phyloP scores from a whole-genome alignment of 2,888 invertebrate species.

The Drosophila prostipennis region DNA sequence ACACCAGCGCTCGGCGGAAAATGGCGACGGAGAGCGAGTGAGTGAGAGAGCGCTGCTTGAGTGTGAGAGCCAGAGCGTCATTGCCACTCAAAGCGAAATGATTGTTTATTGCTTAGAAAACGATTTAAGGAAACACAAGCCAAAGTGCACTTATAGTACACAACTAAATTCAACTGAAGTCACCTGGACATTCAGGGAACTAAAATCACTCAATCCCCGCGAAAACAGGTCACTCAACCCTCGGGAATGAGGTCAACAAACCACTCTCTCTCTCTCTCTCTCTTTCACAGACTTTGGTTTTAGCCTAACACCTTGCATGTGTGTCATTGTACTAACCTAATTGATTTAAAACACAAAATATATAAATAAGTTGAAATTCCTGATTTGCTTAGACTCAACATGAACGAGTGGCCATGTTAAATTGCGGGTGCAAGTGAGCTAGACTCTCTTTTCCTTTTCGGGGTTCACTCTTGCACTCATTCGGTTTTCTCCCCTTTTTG shows the following conservation, averaged over 20 bases:
- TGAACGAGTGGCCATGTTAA: constrained; percentile 38
- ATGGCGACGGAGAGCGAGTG: constrained; percentile 32
- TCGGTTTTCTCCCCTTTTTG: constrained; percentile 21
- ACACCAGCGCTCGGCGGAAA: constrained; percentile 45
- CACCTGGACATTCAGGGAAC: neutral
- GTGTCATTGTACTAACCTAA: constrained; percentile 11
- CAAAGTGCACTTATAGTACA: neutral
- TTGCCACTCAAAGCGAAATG: constrained; percentile 2
- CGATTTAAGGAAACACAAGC: neutral
- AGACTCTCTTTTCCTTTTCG: constrained; percentile 19
- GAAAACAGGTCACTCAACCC: constrained; percentile 75
- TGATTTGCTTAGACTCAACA: constrained; percentile 62
- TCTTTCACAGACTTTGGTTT: neutral
- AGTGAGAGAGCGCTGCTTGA: constrained; percentile 6
- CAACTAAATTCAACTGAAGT: neutral
- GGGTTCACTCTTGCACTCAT: constrained; percentile 47
- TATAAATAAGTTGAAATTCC: constrained; percentile 35
- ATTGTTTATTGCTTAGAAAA: neutral
- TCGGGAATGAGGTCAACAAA: constrained; percentile 77
- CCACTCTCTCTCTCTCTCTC: constrained; percentile 41
- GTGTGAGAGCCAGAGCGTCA: constrained; percentile 4
- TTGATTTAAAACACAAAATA: constrained; percentile 16
- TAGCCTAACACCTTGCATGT: neutral
- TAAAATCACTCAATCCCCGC: constrained; percentile 39
- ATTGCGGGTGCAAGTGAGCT: constrained; percentile 10